Evolutionary conservation across 2,888 invertebrate species (phyloP).

Genomic region (Eutolmus rufibarbis): DNA sequence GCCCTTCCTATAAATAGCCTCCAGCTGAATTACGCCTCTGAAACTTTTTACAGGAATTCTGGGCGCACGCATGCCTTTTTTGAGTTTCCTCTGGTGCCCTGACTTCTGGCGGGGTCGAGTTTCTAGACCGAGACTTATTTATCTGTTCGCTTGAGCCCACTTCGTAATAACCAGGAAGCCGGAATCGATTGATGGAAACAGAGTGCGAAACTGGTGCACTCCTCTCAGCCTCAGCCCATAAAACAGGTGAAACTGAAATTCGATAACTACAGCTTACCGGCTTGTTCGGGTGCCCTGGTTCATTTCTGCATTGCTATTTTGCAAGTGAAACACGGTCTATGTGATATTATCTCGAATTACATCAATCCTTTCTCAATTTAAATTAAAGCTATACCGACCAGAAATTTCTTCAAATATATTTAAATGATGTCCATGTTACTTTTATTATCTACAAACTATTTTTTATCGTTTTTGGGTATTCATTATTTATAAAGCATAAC

Average conservation of each 20-base stretch:
- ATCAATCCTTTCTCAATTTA: neutral
- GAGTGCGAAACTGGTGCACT: neutral
- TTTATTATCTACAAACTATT: too few species aligned
- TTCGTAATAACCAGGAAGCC: neutral
- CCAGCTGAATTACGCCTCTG: neutral
- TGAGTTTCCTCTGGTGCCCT: neutral
- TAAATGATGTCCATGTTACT: neutral
- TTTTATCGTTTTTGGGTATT: too few species aligned
- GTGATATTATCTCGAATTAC: neutral
- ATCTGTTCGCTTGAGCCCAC: neutral
- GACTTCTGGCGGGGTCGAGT: neutral
- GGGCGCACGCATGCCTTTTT: neutral
- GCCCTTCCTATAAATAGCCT: neutral
- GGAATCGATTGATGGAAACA: neutral
- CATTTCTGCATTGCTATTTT: neutral
- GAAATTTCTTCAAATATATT: neutral
- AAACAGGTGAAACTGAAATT: neutral
- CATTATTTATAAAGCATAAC: too few species aligned
- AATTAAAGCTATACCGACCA: neutral
- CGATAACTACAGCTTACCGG: neutral
- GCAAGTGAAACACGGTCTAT: neutral
- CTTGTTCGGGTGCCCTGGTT: neutral
- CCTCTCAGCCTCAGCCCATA: neutral
- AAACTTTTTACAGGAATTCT: neutral
- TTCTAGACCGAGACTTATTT: neutral